Evolutionary conservation across 2,113 vertebrate species (phyloP), one percentile per base, ranked within the genome.

Genomic region (Verasper variegatus): DNA sequence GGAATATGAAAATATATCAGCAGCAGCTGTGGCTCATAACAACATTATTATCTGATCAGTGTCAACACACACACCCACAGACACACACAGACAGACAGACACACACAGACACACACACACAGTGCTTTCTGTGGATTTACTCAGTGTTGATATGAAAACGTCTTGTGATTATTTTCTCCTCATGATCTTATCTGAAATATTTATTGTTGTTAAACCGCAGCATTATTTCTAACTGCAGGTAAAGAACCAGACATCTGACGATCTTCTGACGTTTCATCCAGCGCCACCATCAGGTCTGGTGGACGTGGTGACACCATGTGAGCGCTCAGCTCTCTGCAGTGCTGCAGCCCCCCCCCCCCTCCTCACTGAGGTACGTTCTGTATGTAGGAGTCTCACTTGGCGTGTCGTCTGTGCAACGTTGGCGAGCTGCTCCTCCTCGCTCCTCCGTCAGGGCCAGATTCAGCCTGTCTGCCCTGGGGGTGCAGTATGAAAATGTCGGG

Each of bases 21-120:
- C 54, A 56, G 54, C 51, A 56, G 21, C 54, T 23, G 54, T 56
- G 54, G 51, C 18, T 54, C 51, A 56, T 56, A 23, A 56, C n/a
- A 54, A 54, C 51, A 21, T 15, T 54, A 54, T 21, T 54, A 56
- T 24, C 54, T 23, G 54, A 56, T n/a, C 51, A 54, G 18, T 54
- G 20, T 56, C 54, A 56, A 56, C 54, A 56, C 52, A 21, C n/a
- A 21, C 52, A 54, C 52, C 10, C 20, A 24, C 23, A 24, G 1
- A 24, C 23, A 24, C 23, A 24, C 23, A 24, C 23, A 24, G 1
- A 24, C 23, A 24, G 1, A 24, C 23, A 24, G 1, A 24, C 49
- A 52, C 18, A 52, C 49, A 52, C 49, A 52, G 18, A 52, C 18
- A 52, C 49, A 52, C 49, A 49, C 47, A 49, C 47, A 49, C 47